Base-by-base conservation (phyloP, 2,888 invertebrate species). In the Acleris laterana region DNA sequence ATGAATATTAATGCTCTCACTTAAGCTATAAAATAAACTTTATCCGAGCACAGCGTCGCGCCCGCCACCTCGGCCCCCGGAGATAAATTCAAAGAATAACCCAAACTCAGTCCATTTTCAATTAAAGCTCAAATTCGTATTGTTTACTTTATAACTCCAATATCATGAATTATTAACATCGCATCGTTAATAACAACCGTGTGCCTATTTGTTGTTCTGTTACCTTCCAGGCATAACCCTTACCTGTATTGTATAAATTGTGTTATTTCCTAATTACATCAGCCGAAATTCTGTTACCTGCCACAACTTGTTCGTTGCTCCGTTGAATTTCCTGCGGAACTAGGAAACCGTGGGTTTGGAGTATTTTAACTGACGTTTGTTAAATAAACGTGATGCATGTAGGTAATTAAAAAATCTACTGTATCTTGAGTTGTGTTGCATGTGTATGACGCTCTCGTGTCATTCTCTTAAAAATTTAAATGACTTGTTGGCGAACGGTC, bases 11-110 rank as follows among this genome's bases (percentile, higher is more conserved):
- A 92, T 90, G 90, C 82, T 86, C 86, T 87, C 84, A 87, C 83
- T 88, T 87, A 88, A 89, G 87, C 87, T 88, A 90, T 91, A 91
- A 92, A 91, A 90, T 90, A 88, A 90, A 91, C 87, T 91, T 90
- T 89, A 89, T 89, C 89, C 81, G 84, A 82, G 83, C 84, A 87
- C 85, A 81, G 88, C 88, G 85, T 87, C 86, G 82, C 81, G 70
- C 68, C 71, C 77, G 78, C 80, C 78, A 83, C 83, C 81, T 77
- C 79, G 76, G 78, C 79, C 81, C 79, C 78, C 76, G 80, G 87
- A 86, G 87, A 89, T 90, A 89, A 89, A 88, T 89, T 85, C 77
- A 85, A 89, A 88, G 89, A 90, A 88, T 86, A 85, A 85, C 78
- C 85, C 80, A 74, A 89, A 89, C 87, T 87, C 85, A 71, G 80